phyloP scores from a whole-genome alignment of 2,888 invertebrate species.

The Frankliniella intonsa region DNA sequence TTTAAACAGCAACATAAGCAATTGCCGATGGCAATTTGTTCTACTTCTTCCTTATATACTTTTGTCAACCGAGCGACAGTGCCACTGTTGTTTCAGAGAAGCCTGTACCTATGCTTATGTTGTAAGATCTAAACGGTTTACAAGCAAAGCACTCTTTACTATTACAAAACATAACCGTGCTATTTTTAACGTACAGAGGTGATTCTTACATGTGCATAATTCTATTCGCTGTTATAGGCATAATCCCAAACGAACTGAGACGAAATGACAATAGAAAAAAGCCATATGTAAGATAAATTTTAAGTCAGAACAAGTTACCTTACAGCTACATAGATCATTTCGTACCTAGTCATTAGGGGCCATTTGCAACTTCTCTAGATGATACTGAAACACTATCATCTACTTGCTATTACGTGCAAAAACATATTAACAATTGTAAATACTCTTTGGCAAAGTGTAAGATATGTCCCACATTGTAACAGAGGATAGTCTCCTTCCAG shows the following conservation, averaged over 20 bases:
- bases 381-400: conserved; percentile 25
- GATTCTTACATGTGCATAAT: neutral
- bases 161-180: neutral
- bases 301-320: neutral
- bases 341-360: neutral
- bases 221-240: neutral
- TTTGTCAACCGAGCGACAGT: neutral
- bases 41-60: too few species aligned
- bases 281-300: neutral
- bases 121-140: too few species aligned
- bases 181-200: neutral
- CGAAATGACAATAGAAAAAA: neutral
- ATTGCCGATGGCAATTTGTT: neutral
- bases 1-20: neutral
- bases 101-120: neutral
- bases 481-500: neutral
- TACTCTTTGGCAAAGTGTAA: conserved; percentile 13
- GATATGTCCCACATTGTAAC: neutral
- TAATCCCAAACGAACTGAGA: neutral
- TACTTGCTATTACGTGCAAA: neutral
- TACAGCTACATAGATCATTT: neutral
- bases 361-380: conserved; percentile 12
- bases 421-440: neutral
- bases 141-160: conserved; percentile 9
- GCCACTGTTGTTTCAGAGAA: neutral